phyloP scores from a whole-genome alignment of 2,888 invertebrate genomes.

The Blera fallax region DNA sequence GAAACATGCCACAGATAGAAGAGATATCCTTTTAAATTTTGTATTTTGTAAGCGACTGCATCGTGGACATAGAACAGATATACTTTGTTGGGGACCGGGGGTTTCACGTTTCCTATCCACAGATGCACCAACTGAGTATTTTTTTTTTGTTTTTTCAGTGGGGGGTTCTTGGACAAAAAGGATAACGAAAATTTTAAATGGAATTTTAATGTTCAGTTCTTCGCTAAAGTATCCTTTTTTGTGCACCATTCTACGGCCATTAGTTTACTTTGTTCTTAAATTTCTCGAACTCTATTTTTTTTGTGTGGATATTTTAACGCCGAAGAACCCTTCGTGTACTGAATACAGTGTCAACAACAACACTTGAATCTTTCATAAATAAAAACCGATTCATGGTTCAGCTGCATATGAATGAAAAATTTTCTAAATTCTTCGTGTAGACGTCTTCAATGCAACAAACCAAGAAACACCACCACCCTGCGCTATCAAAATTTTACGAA shows the following conservation, averaged over 20 bases:
- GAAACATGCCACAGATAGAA: constrained; percentile 29
- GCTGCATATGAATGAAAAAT: constrained; percentile 40
- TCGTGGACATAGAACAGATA: constrained; percentile 30
- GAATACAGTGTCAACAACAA: constrained; percentile 14
- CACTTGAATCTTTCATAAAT: neutral
- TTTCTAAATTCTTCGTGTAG: constrained; percentile 38
- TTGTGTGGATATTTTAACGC: neutral
- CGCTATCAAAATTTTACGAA: constrained; percentile 59
- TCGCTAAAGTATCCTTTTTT: constrained; percentile 31
- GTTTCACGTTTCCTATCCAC: constrained; percentile 49
- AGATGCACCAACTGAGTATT: constrained; percentile 28
- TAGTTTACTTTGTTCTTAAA: constrained; percentile 67
- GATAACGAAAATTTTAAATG: constrained; percentile 68
- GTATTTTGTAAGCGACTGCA: constrained; percentile 49
- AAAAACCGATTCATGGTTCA: constrained; percentile 1
- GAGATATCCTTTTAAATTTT: constrained; percentile 36
- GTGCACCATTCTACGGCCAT: constrained; percentile 48
- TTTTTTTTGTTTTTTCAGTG: constrained; percentile 1
- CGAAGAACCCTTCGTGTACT: neutral
- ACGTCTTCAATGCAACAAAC: constrained; percentile 31
- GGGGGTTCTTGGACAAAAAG: constrained; percentile 17
- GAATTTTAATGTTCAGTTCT: constrained; percentile 70
- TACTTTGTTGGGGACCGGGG: constrained; percentile 27
- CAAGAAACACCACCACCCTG: constrained; percentile 43
- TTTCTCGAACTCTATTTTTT: constrained; percentile 1